Percentiles rank a stretch among this genome's conserved stretches.
Conservation (phyloP, 2,888 invertebrate genomes). For the Iphiclides podalirius region DNA sequence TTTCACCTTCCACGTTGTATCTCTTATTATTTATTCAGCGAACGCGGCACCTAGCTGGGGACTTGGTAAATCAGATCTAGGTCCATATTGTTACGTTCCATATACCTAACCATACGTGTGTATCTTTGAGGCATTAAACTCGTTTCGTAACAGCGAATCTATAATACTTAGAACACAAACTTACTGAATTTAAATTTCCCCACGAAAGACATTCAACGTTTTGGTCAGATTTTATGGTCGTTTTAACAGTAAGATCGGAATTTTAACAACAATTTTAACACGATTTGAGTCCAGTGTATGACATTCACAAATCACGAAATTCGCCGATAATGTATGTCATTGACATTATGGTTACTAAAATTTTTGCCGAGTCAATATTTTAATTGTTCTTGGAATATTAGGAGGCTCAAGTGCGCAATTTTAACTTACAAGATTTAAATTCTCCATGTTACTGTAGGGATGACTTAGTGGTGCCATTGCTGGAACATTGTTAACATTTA, state of each 20-base stretch:
- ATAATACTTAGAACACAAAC: conserved; percentile 3
- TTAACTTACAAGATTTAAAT: too few species aligned
- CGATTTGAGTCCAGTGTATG: not conserved
- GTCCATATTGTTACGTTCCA: conserved; percentile 59
- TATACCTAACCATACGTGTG: conserved; percentile 41
- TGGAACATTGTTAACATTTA: too few species aligned
- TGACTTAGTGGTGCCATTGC: too few species aligned
- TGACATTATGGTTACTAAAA: not conserved
- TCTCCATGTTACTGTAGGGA: too few species aligned
- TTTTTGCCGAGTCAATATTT: too few species aligned
- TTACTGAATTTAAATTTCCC: too few species aligned
- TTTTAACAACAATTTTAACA: too few species aligned
- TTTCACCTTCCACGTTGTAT: conserved; percentile 66
- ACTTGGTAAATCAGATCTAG: conserved; percentile 60
- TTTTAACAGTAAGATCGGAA: too few species aligned
- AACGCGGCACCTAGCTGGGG: conserved; percentile 48
- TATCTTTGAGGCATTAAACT: conserved; percentile 39
- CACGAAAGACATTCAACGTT: too few species aligned
- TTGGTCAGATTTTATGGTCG: too few species aligned
- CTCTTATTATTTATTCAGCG: conserved; percentile 61
- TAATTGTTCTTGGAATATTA: too few species aligned
- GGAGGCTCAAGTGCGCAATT: too few species aligned
- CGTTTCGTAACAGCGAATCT: conserved; percentile 28
- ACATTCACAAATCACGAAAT: not conserved
- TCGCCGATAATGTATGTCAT: not conserved